Evolutionary conservation across 2,797 vertebrate species (phyloP).

Genomic region (Enteromius argenteus): DNA sequence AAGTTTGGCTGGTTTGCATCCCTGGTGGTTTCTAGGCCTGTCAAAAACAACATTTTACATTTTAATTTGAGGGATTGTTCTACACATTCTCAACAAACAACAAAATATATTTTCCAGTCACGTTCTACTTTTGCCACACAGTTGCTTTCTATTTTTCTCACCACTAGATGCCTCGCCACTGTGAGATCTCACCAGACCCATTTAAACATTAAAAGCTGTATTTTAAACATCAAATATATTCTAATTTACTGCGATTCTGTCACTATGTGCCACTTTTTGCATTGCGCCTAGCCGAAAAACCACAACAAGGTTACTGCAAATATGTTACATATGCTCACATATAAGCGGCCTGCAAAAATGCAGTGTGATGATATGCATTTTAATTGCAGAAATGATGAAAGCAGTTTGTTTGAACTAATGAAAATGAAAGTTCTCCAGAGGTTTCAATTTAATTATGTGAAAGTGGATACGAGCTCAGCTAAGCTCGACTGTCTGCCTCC

Average conservation of each 20-base stretch:
- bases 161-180: not conserved
- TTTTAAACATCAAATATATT: constrained; percentile 8
- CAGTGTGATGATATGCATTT: not conserved
- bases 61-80: not conserved
- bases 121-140: not conserved
- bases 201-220: constrained; percentile 20
- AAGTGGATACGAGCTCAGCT: constrained; percentile 7
- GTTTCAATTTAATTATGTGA: constrained; percentile 36
- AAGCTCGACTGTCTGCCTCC: constrained; percentile 10
- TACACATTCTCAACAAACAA: not conserved
- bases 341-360: not conserved
- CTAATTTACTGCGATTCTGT: constrained; percentile 7
- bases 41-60: not conserved
- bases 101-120: not conserved
- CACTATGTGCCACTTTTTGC: not conserved
- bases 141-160: not conserved
- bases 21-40: not conserved
- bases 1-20: not conserved
- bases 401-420: constrained; percentile 20
- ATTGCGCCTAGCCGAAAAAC: not conserved
- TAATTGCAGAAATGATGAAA: constrained; percentile 14
- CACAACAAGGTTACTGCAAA: not conserved
- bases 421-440: constrained; percentile 29
- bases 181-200: not conserved
- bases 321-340: constrained; percentile 1